Conservation (phyloP, 2,888 invertebrate species). For the Sesamia inferens region DNA sequence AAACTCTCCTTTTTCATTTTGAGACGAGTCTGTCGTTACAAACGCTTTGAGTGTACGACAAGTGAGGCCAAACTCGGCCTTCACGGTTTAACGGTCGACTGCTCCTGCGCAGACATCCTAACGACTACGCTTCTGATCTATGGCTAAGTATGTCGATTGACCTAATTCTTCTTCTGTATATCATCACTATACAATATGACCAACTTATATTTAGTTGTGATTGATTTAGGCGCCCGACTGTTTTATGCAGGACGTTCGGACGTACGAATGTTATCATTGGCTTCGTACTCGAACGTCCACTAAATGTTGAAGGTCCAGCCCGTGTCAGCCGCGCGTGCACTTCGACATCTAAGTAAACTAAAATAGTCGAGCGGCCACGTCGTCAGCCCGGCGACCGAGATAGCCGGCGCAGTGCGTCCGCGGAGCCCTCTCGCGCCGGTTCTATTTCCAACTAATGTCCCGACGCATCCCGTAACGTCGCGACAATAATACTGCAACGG, state of each 20-base stretch:
- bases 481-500: slow-evolving; percentile 83
- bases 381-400: slow-evolving; percentile 88
- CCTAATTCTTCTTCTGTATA: slow-evolving; percentile 54
- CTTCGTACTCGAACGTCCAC: slow-evolving; percentile 60
- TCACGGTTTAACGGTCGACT: slow-evolving; percentile 66
- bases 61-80: slow-evolving; percentile 22
- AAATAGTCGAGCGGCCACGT: slow-evolving; percentile 86
- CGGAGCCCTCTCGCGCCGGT: slow-evolving; percentile 88
- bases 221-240: slow-evolving; percentile 33
- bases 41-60: slow-evolving; percentile 18
- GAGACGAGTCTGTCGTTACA: slow-evolving; percentile 23
- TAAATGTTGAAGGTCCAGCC: slow-evolving; percentile 82
- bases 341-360: slow-evolving; percentile 89
- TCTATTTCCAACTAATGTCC: slow-evolving; percentile 88
- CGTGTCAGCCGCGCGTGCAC: slow-evolving; percentile 84
- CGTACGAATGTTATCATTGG: slow-evolving; percentile 69
- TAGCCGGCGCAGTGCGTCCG: slow-evolving; percentile 87
- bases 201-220: slow-evolving; percentile 23
- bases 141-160: slow-evolving; percentile 66
- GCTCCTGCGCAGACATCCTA: slow-evolving; percentile 60
- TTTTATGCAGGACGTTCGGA: slow-evolving; percentile 52
- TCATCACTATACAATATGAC: slow-evolving; percentile 12
- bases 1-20: slow-evolving; percentile 19
- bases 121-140: slow-evolving; percentile 57
- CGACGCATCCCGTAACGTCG: slow-evolving; percentile 83